These are phyloP conservation scores for Odontomachus brunneus DNA, from an alignment of 1,140 invertebrate species.

Conservation along the genomic window DNA sequence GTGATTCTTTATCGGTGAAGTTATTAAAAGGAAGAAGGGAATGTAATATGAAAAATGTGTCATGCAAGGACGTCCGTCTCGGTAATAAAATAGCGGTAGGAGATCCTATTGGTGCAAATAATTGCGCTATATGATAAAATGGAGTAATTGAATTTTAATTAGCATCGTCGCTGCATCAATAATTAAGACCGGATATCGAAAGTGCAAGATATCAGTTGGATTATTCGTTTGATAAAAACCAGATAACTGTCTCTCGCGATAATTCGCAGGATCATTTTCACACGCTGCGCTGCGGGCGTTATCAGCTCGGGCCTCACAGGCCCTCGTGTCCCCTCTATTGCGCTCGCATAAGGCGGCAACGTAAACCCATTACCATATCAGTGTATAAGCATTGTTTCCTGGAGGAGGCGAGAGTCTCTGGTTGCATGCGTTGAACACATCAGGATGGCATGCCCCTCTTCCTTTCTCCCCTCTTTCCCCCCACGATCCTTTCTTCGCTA, in stretches of 20 bases:
- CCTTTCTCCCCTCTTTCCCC: neutral
- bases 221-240: no score
- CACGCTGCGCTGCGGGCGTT: conserved; percentile 7
- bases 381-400: conserved; percentile 56
- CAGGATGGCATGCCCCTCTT: conserved; percentile 15
- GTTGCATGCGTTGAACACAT: conserved; percentile 48
- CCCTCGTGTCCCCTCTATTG: neutral
- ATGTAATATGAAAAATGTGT: no score
- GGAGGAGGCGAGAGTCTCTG: neutral
- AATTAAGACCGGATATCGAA: neutral
- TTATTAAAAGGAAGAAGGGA: neutral
- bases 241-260: no score
- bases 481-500: conserved; percentile 6
- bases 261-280: conserved; percentile 19
- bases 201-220: neutral
- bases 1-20: neutral
- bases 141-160: neutral
- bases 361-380: conserved; percentile 43
- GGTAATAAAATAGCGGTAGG: neutral
- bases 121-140: neutral
- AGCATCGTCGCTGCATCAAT: neutral
- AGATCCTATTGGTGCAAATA: neutral
- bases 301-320: conserved; percentile 4
- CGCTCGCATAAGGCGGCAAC: conserved; percentile 23
- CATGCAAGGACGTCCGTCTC: no score